Evolutionary conservation across 2,888 invertebrate species (phyloP), one percentile per base, ranked within the genome.

Genomic region (Cephus pygmeus): DNA sequence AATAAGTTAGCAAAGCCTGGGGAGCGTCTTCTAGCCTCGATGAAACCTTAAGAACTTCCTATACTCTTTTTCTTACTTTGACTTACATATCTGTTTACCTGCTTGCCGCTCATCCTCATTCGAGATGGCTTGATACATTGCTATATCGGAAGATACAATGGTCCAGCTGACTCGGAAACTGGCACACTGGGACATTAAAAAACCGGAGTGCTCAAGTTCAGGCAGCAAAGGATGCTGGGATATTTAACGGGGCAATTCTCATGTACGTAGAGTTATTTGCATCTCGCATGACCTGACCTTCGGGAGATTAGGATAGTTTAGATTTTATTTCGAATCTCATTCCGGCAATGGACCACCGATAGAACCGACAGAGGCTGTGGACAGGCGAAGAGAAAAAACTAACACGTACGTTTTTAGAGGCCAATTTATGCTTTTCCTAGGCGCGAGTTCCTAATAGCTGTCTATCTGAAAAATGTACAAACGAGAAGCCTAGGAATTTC

Each of bases 1-100:
- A 80, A 85, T 86, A 83, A 82, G 77, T 83, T 71, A 73, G 73
- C 40, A 40, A 40, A 40, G 15, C 40, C 69, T 74, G 36, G 23
- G 6, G 33, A 73, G 71, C 73, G 71, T 15, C 34, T 40, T 40
- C 40, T 15, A 15, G 40, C 40, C 40, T 15, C 15, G 6, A 15
- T 15, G 40, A 40, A 15, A 40, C 40, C 40, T 15, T 6, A 4
- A 15, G 40, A 40, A 40, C 40, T 40, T 40, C 40, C 40, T 15
- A 40, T 40, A 4, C 15, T 40, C 40, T 40, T 40, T 40, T 40
- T 40, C 40, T 15, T 40, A 40, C 40, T 15, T 40, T 15, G 40
- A 40, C 40, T 40, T 15, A 40, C 15, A 15, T 40, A 40, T 40
- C 40, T 40, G 40, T 40, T 40, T 40, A 40, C 40, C 40, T 15